A percentile compares a stretch with the other conserved stretches of the same genome.
These are phyloP conservation scores for Maylandia zebra DNA, from an alignment of 2,113 vertebrate genomes.

Conservation along the genomic window DNA sequence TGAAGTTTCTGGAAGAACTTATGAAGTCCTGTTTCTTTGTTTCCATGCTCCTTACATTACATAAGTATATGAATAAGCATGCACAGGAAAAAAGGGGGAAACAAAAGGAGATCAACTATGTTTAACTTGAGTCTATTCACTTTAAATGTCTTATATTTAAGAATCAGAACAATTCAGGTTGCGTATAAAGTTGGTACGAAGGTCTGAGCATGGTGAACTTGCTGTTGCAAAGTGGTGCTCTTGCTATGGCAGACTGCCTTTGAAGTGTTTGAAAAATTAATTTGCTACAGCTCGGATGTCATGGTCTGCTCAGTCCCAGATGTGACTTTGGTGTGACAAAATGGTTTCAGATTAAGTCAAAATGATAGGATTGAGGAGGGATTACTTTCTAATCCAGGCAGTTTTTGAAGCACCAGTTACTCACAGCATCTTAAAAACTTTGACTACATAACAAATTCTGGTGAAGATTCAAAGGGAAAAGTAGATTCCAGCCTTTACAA, in stretches of 20 bases:
- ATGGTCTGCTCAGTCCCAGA: background rate
- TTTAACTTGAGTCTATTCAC: background rate
- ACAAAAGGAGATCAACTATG: background rate
- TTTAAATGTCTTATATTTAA: background rate
- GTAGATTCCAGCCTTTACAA: background rate
- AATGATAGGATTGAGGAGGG: background rate
- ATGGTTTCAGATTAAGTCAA: conserved; percentile 16
- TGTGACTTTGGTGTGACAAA: background rate
- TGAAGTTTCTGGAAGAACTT: background rate
- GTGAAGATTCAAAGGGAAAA: background rate
- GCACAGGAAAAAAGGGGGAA: background rate
- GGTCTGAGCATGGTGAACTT: conserved; percentile 9
- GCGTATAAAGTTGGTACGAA: background rate
- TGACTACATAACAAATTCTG: background rate
- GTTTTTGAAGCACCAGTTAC: background rate
- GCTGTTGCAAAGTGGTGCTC: conserved; percentile 13
- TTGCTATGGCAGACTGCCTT: conserved; percentile 14
- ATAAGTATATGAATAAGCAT: background rate
- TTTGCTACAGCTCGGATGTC: conserved; percentile 12
- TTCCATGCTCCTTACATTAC: background rate
- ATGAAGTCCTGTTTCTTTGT: background rate
- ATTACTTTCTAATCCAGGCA: background rate
- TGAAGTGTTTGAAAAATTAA: conserved; percentile 32
- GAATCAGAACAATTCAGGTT: conserved; percentile 5
- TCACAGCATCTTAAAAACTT: background rate